phyloP scores from a whole-genome alignment of 2,113 vertebrate species.

The Melanocharis versteri region DNA sequence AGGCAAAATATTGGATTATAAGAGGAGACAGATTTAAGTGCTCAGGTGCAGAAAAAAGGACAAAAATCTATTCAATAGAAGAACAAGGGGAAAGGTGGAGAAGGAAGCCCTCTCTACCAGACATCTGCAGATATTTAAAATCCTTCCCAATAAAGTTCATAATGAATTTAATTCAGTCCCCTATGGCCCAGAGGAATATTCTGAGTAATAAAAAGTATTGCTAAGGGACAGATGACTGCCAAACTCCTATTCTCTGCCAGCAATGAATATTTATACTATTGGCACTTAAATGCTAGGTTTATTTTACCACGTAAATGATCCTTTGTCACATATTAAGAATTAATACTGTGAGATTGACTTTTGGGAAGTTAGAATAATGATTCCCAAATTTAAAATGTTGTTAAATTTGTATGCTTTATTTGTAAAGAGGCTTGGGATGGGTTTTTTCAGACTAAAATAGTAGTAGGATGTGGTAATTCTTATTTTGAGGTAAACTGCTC shows the following conservation, averaged over 20 bases:
- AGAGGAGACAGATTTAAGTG: not conserved
- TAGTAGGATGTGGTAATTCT: not conserved
- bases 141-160: constrained; percentile 49
- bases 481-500: not conserved
- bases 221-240: constrained; percentile 57
- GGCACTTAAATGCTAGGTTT: constrained; percentile 16
- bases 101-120: not conserved
- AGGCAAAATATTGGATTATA: not conserved
- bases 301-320: constrained; percentile 34
- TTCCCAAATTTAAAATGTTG: not conserved
- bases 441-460: not conserved
- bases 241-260: not conserved
- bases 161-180: constrained; percentile 54
- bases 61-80: not conserved
- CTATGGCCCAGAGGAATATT: constrained; percentile 42
- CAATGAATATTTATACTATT: constrained; percentile 12
- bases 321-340: constrained; percentile 28
- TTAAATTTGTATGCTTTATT: not conserved
- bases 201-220: constrained; percentile 53
- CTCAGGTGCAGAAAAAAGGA: not conserved
- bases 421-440: not conserved
- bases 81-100: not conserved
- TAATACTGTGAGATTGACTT: not conserved
- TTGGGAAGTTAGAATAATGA: not conserved
- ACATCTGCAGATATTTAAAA: constrained; percentile 29